Evolutionary conservation across 2,888 invertebrate genomes (phyloP).

Genomic region (Muscina levida): DNA sequence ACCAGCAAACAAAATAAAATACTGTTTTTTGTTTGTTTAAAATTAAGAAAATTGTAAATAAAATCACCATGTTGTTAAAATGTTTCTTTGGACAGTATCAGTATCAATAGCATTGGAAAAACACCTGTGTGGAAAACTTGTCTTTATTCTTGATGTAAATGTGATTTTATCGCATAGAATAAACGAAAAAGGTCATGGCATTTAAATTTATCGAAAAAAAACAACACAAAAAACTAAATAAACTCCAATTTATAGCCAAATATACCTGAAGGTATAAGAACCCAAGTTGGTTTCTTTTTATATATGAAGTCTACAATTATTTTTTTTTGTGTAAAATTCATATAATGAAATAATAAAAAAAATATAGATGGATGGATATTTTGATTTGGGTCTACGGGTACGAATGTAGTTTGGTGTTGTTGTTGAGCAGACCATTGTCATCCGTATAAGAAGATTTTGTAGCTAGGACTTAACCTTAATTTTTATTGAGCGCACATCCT

Average conservation of each 20-base stretch:
- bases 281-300: too few relatives aligned
- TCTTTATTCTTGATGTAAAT: conserved; percentile 12
- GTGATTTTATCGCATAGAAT: conserved; percentile 55
- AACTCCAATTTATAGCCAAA: not conserved
- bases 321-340: too few relatives aligned
- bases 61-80: too few relatives aligned
- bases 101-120: conserved; percentile 22
- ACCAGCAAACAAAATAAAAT: not conserved
- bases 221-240: not conserved
- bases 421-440: conserved; percentile 28
- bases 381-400: not conserved
- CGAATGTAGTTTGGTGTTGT: conserved; percentile 2
- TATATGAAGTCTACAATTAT: too few relatives aligned
- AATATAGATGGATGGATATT: not conserved
- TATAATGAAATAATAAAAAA: conserved; percentile 4
- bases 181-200: conserved; percentile 56
- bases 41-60: not conserved
- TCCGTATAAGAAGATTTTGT: conserved; percentile 20
- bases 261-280: conserved; percentile 8
- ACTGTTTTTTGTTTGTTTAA: not conserved
- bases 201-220: conserved; percentile 39
- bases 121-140: conserved; percentile 57
- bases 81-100: not conserved
- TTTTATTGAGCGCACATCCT: not conserved
- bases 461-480: not conserved